A percentile compares a stretch with the other conserved stretches of the same genome.
phyloP scores from a whole-genome alignment of 2,888 invertebrate species.

The Falcaria lacertinaria region DNA sequence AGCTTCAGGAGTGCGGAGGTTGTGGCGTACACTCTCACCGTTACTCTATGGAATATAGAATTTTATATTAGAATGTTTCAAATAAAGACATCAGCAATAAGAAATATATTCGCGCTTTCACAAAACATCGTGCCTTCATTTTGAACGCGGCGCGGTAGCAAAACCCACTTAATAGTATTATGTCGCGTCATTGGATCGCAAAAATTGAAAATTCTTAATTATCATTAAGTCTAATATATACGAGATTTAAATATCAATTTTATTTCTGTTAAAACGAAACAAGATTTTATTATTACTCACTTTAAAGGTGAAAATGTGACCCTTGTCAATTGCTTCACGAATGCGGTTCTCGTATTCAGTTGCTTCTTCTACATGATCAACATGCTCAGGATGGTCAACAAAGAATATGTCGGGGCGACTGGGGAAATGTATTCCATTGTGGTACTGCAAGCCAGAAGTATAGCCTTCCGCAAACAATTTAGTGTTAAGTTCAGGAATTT shows the following conservation, averaged over 20 bases:
- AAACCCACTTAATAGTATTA: too few relatives aligned
- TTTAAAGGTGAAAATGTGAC: constrained; percentile 65
- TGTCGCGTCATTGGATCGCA: too few relatives aligned
- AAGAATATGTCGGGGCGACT: constrained; percentile 79
- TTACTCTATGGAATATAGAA: constrained; percentile 36
- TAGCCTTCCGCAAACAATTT: constrained; percentile 80
- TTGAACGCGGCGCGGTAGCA: too few relatives aligned
- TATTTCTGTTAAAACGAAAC: too few relatives aligned
- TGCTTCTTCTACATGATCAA: constrained; percentile 62
- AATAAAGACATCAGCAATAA: too few relatives aligned
- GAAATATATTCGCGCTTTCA: too few relatives aligned
- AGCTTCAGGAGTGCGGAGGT: constrained; percentile 80
- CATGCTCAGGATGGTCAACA: constrained; percentile 63
- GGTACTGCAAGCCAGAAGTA: constrained; percentile 81
- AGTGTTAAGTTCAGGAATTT: constrained; percentile 80
- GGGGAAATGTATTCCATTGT: constrained; percentile 84
- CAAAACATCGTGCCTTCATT: too few relatives aligned
- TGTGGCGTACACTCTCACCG: constrained; percentile 72
- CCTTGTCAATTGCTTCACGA: constrained; percentile 80
- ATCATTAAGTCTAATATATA: too few relatives aligned
- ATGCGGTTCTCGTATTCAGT: constrained; percentile 77
- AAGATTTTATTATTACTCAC: constrained; percentile 38
- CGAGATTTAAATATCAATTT: too few relatives aligned
- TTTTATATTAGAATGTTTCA: too few relatives aligned
- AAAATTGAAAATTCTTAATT: too few relatives aligned